These are phyloP conservation scores for Mylabris sibirica DNA, from an alignment of 2,888 invertebrate species.

Conservation along the genomic window DNA sequence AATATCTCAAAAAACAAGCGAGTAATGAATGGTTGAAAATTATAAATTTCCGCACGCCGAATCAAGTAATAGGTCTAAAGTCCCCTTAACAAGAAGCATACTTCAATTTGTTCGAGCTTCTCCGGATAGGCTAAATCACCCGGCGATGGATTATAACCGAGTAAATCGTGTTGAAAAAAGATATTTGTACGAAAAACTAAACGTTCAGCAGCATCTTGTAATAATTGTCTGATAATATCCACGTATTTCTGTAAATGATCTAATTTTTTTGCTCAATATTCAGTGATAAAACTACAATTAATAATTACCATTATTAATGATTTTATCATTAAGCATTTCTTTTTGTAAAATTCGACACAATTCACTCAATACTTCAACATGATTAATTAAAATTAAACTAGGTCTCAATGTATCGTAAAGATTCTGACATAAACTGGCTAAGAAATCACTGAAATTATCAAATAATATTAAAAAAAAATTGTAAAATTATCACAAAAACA, in stretches of 20 bases:
- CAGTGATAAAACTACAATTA: background rate
- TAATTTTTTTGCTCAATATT: conserved; percentile 17
- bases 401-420: conserved; percentile 94
- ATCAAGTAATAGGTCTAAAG: too few species aligned
- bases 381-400: conserved; percentile 94
- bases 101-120: conserved; percentile 98
- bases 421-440: conserved; percentile 84
- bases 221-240: conserved; percentile 77
- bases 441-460: conserved; percentile 69
- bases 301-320: conserved; percentile 73
- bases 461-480: conserved; percentile 14
- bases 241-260: conserved; percentile 79
- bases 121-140: conserved; percentile 99
- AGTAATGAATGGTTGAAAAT: too few species aligned
- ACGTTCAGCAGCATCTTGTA: conserved; percentile 95
- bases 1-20: too few species aligned
- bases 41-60: too few species aligned
- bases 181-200: conserved; percentile 95
- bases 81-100: conserved; percentile 47
- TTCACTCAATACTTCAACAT: conserved; percentile 96
- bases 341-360: conserved; percentile 91
- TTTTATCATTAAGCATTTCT: conserved; percentile 91
- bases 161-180: conserved; percentile 91
- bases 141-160: conserved; percentile 85
- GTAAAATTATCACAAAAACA: conserved; percentile 39